Evolutionary conservation across 1,140 invertebrate genomes (phyloP), one percentile per base, ranked within the genome.

Genomic region (Rhyzopertha dominica): DNA sequence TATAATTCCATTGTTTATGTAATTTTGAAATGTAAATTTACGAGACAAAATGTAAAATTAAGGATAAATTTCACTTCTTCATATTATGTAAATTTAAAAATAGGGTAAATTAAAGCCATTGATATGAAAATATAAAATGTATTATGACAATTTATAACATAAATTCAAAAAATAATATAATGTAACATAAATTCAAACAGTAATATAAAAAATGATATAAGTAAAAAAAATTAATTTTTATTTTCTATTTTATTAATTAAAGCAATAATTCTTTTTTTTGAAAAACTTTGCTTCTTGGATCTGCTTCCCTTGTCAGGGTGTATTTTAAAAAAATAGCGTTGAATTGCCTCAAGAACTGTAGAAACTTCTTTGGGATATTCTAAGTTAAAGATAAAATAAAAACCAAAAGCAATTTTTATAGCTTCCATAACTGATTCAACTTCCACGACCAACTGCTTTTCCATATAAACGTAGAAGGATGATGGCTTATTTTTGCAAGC

Each of bases 241-340:
- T 35, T 18, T 12, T 35, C 20, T 18, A 35, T 5, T 35, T 35
- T 35, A 17, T 35, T 35, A 14, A 35, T 35, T 17, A 35, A 14
- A 4, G 4, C 17, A 4, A 35, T 35, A 16, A 35, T 19, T 14
- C 20, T 35, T 35, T 3, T 35, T 35, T 35, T 35, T 5, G 17
- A 4, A 5, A 10, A 18, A 14, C 10, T 35, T 16, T 18, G 5
- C 20, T 35, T 35, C 3, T 4, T 35, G 4, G 32, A 35, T n/a
- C 20, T 35, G 4, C 14, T 18, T 35, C 32, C 32, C 3, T 12
- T n/a, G 18, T 35, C 32, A 18, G 32, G 32, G 18, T 35, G 32
- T 14, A 35, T 35, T 18, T 35, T 35, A 12, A 16, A 14, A 10
- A 18, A 35, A 35, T 35, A 35, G 3, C 32, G 3, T 35, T 35